Conservation (phyloP, 2,888 invertebrate species). For the Diploptera punctata region DNA sequence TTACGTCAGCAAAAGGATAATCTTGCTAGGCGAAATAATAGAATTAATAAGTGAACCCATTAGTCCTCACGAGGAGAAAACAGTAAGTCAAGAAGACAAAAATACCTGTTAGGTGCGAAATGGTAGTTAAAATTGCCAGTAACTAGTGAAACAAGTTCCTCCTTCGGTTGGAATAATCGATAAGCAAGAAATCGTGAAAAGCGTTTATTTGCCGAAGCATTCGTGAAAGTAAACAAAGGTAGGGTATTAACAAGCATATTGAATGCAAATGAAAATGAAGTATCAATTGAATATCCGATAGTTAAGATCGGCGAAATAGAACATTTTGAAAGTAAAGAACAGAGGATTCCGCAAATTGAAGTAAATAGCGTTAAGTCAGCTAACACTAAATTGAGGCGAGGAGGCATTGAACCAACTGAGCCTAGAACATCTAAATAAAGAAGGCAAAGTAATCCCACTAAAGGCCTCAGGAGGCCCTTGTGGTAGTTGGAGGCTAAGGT, state of each 20-base stretch:
- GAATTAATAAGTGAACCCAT: too few relatives aligned
- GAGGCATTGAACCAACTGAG: not conserved
- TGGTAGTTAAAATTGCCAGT: not conserved
- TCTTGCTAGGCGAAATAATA: too few relatives aligned
- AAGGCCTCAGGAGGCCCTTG: too few relatives aligned
- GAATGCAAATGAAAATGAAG: not conserved
- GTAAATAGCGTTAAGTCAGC: too few relatives aligned
- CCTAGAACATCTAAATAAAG: not conserved
- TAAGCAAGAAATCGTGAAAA: not conserved
- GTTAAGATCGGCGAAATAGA: too few relatives aligned
- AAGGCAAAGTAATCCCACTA: too few relatives aligned
- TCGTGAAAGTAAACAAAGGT: too few relatives aligned
- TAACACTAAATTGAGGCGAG: not conserved
- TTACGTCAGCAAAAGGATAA: not conserved
- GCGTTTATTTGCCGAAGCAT: not conserved
- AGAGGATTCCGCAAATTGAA: too few relatives aligned
- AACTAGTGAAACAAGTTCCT: not conserved
- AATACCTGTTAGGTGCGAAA: not conserved
- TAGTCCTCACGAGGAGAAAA: not conserved
- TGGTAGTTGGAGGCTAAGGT: too few relatives aligned
- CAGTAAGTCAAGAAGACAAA: not conserved
- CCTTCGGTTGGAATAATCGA: too few relatives aligned
- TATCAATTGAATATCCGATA: not conserved
- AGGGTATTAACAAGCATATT: not conserved
- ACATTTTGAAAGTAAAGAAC: too few relatives aligned